A percentile compares a stretch with the other conserved stretches of the same genome.
These are phyloP conservation scores for Sula dactylatra DNA, from an alignment of 2,113 vertebrate genomes.

Conservation along the genomic window DNA sequence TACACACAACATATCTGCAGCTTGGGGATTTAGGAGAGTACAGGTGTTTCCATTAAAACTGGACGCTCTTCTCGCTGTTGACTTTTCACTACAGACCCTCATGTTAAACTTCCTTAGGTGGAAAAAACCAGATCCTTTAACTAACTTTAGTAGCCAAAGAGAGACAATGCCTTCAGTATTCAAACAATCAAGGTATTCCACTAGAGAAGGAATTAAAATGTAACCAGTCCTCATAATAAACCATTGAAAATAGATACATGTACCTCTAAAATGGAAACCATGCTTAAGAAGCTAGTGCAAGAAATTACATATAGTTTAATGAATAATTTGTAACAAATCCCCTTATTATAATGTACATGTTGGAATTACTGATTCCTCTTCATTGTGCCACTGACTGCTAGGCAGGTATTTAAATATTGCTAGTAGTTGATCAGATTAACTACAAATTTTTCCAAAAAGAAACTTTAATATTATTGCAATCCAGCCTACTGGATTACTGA, in stretches of 20 bases:
- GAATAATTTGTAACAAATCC: not conserved
- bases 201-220: conserved; percentile 47
- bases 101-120: not conserved
- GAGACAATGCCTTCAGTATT: not conserved
- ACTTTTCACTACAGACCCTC: not conserved
- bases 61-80: not conserved
- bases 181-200: not conserved
- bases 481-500: conserved; percentile 13
- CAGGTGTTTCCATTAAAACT: not conserved
- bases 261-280: conserved; percentile 16
- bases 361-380: not conserved
- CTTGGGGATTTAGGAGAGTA: not conserved
- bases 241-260: conserved; percentile 48
- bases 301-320: not conserved
- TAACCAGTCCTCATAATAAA: conserved; percentile 48
- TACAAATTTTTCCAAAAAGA: not conserved
- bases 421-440: not conserved
- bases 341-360: not conserved
- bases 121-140: not conserved
- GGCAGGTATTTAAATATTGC: not conserved
- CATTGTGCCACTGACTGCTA: not conserved
- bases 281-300: conserved; percentile 47
- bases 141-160: not conserved
- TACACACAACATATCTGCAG: not conserved
- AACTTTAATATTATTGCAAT: not conserved